These are phyloP conservation scores for Baronia brevicornis DNA, from an alignment of 2,888 invertebrate genomes.

Conservation along the genomic window DNA sequence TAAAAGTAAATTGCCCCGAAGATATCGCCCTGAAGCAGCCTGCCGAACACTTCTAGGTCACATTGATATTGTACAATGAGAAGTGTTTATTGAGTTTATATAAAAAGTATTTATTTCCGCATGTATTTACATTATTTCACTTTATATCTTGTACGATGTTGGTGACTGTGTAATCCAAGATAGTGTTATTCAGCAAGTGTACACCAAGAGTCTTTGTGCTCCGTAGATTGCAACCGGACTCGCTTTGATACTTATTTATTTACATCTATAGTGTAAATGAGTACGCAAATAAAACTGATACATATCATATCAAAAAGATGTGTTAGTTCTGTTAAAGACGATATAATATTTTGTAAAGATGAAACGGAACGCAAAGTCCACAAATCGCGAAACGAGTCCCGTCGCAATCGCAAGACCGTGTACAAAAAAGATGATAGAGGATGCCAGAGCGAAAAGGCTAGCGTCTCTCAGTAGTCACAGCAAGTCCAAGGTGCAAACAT, in stretches of 20 bases:
- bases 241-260: conserved; percentile 33
- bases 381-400: conserved; percentile 53
- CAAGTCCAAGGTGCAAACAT: conserved; percentile 78
- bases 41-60: no score
- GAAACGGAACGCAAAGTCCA: conserved; percentile 17
- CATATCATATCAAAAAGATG: conserved; percentile 2
- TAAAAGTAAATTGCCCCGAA: conserved; percentile 44
- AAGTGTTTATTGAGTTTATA: no score
- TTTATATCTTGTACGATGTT: conserved; percentile 48
- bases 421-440: conserved; percentile 74
- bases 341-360: conserved; percentile 7
- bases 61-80: no score
- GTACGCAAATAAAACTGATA: conserved; percentile 8
- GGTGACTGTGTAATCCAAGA: conserved; percentile 76
- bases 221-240: conserved; percentile 76
- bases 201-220: conserved; percentile 73
- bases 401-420: conserved; percentile 68
- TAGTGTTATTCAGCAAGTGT: conserved; percentile 51
- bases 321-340: no score
- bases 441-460: conserved; percentile 74
- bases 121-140: no score
- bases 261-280: conserved; percentile 37
- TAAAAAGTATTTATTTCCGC: no score
- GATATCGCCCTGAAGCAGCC: conserved; percentile 18
- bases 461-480: conserved; percentile 72